Base-by-base conservation (phyloP, 2,888 invertebrate species). In the Phalera bucephala region DNA sequence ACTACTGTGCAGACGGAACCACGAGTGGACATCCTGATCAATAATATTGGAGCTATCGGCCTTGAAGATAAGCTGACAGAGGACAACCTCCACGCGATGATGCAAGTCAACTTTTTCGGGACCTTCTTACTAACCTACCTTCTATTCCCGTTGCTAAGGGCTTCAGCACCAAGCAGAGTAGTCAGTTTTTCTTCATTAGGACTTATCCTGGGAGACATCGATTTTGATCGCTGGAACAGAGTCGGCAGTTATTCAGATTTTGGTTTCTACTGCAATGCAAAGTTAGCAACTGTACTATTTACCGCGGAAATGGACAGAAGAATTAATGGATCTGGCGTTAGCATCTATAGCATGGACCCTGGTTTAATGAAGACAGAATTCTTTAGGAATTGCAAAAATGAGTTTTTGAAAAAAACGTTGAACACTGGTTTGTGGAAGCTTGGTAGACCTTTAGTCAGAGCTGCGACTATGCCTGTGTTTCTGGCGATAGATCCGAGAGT, bases 261-360 rank as follows among this genome's bases (percentile, higher is more conserved):
- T 3, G 91, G 71, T 13, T 56, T 52, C 21, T 95, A 95, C 58
- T 79, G 94, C 40, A 83, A 84, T 31, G 67, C 85, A 0, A 85
- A 85, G 35, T 41, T 85, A 12, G 82, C 81, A 5, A 59, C 64
- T 10, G 48, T 80, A 0, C 31, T 85, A 1, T 79, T 72, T 20
- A 72, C 79, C 0, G 86, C 91, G 10, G 96, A 96, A 68, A 79
- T 82, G 78, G 61, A 72, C 3, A 73, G 61, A 29, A 57, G 74
- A 31, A 61, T 72, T 1, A 49, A 33, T 31, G 72, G 65, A 0
- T 69, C 92, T 15, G 93, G 93, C 7, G 93, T 96, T 0, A 94
- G 93, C 0, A 93, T 93, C 0, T 96, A 95, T 72, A 96, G 94
- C 55, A 88, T 96, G 61, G 96, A 96, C 83, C 97, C 96, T 0